These are phyloP conservation scores for Dynastes hyllus DNA, from an alignment of 2,888 invertebrate species.

Conservation along the genomic window DNA sequence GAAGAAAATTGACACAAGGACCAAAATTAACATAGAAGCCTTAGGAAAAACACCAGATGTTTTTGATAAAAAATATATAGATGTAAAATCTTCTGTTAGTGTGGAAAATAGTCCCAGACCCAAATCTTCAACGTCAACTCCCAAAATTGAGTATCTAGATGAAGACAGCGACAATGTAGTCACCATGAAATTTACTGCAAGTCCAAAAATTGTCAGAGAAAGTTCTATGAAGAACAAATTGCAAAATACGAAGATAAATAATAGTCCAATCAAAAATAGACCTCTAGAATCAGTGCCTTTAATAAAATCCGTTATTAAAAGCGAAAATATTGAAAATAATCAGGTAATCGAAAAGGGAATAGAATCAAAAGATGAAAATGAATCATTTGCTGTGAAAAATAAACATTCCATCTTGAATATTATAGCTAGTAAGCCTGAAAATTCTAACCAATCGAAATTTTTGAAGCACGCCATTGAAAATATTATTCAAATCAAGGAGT, in stretches of 20 bases:
- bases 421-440: neutral
- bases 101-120: neutral
- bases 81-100: too few relatives aligned
- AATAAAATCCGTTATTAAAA: neutral
- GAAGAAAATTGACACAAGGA: neutral
- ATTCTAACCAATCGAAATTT: neutral
- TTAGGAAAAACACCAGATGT: neutral
- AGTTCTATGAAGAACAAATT: too few relatives aligned
- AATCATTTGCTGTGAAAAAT: neutral
- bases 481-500: neutral
- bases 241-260: too few relatives aligned
- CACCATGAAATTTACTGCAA: neutral
- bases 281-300: neutral
- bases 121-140: neutral
- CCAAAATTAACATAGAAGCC: neutral
- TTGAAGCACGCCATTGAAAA: conserved; percentile 21
- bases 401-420: conserved; percentile 28
- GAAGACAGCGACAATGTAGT: neutral
- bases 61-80: too few relatives aligned
- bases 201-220: neutral
- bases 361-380: neutral
- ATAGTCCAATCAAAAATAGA: neutral
- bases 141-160: neutral
- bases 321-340: too few relatives aligned
- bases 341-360: too few relatives aligned